A percentile compares a stretch with the other conserved stretches of the same genome.
These are phyloP conservation scores for Tribolium freemani DNA, from an alignment of 2,888 invertebrate genomes.

Conservation along the genomic window DNA sequence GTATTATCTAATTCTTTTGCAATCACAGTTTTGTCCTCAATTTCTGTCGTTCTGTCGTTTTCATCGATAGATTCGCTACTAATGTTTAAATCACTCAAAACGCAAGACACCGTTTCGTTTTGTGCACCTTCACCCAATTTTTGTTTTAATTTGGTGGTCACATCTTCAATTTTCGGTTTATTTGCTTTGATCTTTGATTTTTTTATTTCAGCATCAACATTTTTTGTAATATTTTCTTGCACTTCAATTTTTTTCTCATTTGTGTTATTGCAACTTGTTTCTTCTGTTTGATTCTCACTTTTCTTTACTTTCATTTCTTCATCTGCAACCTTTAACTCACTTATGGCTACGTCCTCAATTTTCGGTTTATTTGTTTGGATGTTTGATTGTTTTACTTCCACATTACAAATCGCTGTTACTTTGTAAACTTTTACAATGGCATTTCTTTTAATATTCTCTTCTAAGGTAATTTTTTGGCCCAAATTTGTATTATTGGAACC, in stretches of 20 bases:
- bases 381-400: no score
- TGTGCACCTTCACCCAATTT: background rate
- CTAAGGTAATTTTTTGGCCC: no score
- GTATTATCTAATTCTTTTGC: background rate
- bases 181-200: background rate
- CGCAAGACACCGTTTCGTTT: background rate
- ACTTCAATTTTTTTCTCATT: background rate
- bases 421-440: background rate
- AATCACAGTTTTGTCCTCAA: background rate
- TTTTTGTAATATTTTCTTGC: background rate
- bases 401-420: background rate
- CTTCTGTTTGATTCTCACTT: background rate
- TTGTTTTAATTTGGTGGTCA: background rate
- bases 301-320: background rate
- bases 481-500: background rate
- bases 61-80: background rate
- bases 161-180: constrained; percentile 6
- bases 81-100: background rate
- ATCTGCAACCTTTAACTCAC: background rate
- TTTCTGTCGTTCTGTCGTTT: background rate
- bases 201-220: background rate
- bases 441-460: background rate
- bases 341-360: background rate
- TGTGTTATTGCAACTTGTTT: background rate
- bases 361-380: no score